Conservation (phyloP, 2,797 vertebrate genomes). For the Neopelma chrysocephalum region DNA sequence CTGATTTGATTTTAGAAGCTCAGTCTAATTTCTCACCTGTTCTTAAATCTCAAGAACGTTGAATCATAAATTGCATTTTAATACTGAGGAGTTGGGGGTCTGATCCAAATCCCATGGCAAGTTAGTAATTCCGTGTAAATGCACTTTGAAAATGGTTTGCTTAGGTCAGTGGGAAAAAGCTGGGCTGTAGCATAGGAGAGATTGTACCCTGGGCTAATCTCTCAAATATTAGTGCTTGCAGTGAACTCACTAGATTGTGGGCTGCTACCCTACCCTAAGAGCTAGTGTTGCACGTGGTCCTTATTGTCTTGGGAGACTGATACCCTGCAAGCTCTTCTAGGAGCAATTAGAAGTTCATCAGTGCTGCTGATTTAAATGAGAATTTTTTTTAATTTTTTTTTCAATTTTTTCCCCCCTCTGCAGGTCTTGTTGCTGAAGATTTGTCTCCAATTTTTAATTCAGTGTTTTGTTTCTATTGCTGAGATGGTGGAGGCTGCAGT, state of each 20-base stretch:
- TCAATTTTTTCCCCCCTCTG: neutral
- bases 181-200: neutral
- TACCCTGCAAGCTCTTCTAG: neutral
- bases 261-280: neutral
- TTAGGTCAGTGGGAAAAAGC: neutral
- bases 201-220: neutral
- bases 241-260: neutral
- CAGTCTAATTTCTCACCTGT: neutral
- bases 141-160: neutral
- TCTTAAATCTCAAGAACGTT: neutral
- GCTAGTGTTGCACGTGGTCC: fast-evolving
- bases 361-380: neutral
- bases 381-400: neutral
- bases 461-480: neutral
- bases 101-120: neutral
- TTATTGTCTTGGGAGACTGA: neutral
- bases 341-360: neutral
- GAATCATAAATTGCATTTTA: neutral
- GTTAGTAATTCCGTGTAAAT: fast-evolving
- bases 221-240: neutral
- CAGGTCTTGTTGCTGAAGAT: neutral
- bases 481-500: neutral
- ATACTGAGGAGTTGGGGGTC: neutral
- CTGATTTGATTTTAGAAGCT: neutral
- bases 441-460: neutral